phyloP scores from a whole-genome alignment of 2,888 invertebrate species.

The Serrognathus titanus region DNA sequence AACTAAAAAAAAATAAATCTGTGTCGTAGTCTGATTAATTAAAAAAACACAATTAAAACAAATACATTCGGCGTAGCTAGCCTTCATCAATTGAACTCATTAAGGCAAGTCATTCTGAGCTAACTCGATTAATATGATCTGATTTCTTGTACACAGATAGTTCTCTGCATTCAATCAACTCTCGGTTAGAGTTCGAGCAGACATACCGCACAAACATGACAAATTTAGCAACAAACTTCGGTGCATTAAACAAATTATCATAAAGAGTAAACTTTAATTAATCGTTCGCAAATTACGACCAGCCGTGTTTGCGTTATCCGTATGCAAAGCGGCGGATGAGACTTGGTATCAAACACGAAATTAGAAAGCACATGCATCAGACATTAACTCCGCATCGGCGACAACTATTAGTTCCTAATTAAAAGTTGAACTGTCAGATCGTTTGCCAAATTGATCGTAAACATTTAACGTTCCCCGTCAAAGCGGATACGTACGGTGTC shows the following conservation, averaged over 20 bases:
- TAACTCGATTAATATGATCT: no score
- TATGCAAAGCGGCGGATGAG: neutral
- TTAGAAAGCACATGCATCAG: slow-evolving; percentile 17
- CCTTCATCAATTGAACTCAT: no score
- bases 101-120: no score
- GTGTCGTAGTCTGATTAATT: no score
- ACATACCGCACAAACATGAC: neutral
- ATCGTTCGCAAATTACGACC: slow-evolving; percentile 14
- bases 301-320: slow-evolving; percentile 4
- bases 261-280: slow-evolving; percentile 16
- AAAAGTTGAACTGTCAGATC: slow-evolving; percentile 35
- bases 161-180: no score
- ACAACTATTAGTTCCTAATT: slow-evolving; percentile 26
- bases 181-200: neutral
- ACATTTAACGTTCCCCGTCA: slow-evolving; percentile 16
- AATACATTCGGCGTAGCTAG: no score
- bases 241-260: slow-evolving; percentile 9
- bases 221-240: slow-evolving; percentile 5
- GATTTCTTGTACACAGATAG: no score
- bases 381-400: slow-evolving; percentile 10
- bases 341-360: neutral
- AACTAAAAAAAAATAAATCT: no score
- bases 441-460: slow-evolving; percentile 38
- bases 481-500: neutral
- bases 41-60: no score